Percentiles rank a stretch among this genome's conserved stretches.
phyloP scores from a whole-genome alignment of 2,113 vertebrate species.

The Spheniscus mendiculus region DNA sequence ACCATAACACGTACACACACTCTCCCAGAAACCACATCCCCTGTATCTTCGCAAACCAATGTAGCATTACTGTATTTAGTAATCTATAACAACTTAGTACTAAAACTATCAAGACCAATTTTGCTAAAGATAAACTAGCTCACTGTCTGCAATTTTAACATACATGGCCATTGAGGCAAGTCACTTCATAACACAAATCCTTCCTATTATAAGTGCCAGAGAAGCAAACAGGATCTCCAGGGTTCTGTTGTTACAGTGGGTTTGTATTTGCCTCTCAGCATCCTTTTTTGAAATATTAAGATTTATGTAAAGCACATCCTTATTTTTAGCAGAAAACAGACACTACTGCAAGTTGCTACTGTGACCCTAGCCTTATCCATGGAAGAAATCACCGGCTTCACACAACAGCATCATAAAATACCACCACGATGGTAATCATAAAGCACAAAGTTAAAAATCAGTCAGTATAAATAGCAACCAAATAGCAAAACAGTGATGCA shows the following conservation, averaged over 20 bases:
- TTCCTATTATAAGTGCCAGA: background rate
- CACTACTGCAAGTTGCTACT: background rate
- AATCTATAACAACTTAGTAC: background rate
- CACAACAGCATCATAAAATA: background rate
- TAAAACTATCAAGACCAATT: background rate
- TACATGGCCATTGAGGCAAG: background rate
- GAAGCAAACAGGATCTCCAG: background rate
- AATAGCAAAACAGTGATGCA: background rate
- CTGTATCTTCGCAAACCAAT: background rate
- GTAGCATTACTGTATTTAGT: background rate
- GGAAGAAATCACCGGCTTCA: background rate
- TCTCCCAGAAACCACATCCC: background rate
- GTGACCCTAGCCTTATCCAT: background rate
- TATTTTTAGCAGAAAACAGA: background rate
- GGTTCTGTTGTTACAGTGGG: background rate
- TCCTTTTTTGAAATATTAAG: background rate
- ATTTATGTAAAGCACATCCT: background rate
- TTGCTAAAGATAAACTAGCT: background rate
- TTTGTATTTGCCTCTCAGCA: background rate
- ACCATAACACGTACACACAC: background rate
- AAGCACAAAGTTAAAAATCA: background rate
- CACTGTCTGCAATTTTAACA: background rate
- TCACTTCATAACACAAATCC: background rate
- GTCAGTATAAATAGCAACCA: background rate
- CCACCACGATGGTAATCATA: background rate